phyloP scores from a whole-genome alignment of 92 coral and sea anemone species.

The Siderastrea siderea region DNA sequence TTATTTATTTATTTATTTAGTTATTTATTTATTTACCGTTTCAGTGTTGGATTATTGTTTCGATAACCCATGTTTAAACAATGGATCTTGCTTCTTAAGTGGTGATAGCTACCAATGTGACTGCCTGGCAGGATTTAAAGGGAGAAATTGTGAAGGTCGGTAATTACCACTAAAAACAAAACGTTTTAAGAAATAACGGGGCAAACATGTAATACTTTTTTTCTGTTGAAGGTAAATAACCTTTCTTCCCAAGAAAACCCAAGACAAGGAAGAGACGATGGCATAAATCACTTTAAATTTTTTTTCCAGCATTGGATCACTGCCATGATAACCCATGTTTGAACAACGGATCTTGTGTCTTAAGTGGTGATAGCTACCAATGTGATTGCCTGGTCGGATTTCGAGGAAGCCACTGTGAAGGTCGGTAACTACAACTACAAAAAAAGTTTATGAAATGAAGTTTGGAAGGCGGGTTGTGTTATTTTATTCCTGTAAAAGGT shows the following conservation, averaged over 20 bases:
- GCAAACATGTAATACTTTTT: too few relatives aligned
- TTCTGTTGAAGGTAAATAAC: too few relatives aligned
- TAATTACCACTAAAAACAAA: too few relatives aligned
- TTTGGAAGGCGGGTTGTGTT: too few relatives aligned
- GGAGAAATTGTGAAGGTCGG: conserved; percentile 27
- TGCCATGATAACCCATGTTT: conserved; percentile 4
- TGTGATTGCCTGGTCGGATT: conserved; percentile 34
- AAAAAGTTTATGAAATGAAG: too few relatives aligned
- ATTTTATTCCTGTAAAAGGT: not conserved
- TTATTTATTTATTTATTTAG: too few relatives aligned
- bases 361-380: not conserved
- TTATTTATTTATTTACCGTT: too few relatives aligned
- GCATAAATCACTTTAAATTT: not conserved
- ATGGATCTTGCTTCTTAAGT: not conserved
- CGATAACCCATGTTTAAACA: conserved; percentile 14
- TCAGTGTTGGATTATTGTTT: conserved; percentile 23
- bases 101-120: not conserved
- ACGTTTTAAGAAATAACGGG: too few relatives aligned
- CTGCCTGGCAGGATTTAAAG: not conserved
- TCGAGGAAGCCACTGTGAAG: conserved; percentile 4
- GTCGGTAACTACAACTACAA: not conserved
- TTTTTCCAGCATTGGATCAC: not conserved
- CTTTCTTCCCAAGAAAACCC: not conserved
- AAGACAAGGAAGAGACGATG: not conserved
- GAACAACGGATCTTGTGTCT: conserved; percentile 24